phyloP scores from a whole-genome alignment of 2,888 invertebrate species.

The Andricus curvator region DNA sequence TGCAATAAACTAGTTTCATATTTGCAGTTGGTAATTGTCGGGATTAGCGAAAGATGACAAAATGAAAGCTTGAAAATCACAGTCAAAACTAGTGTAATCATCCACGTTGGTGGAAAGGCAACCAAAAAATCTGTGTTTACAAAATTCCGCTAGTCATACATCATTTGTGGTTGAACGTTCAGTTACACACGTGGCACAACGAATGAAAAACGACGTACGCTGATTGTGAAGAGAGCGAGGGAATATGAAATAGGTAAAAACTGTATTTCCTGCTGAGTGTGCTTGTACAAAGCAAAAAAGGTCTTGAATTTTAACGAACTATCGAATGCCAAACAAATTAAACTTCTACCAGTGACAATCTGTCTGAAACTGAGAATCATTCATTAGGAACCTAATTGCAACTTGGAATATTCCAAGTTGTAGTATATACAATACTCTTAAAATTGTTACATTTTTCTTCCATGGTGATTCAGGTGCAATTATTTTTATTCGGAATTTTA shows the following conservation, averaged over 20 bases:
- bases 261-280: conserved; percentile 11
- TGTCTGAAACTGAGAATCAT: conserved; percentile 4
- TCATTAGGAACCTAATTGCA: background rate
- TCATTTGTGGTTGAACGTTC: conserved; percentile 61
- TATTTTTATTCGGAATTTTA: too few species aligned
- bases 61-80: conserved; percentile 19
- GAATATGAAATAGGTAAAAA: conserved; percentile 29
- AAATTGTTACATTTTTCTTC: background rate
- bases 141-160: conserved; percentile 58
- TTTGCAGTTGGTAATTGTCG: background rate
- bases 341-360: background rate
- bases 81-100: background rate
- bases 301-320: conserved; percentile 32
- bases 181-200: conserved; percentile 58
- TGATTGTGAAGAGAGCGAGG: conserved; percentile 42
- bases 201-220: conserved; percentile 44
- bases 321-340: background rate
- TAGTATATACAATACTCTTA: too few species aligned
- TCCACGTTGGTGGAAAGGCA: background rate
- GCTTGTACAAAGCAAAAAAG: background rate
- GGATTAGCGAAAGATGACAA: background rate
- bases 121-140: conserved; percentile 53
- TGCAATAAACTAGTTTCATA: background rate
- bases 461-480: too few species aligned
- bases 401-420: too few species aligned